Evolutionary conservation across 2,113 vertebrate genomes (phyloP), one percentile per base, ranked within the genome.

Genomic region (Malurus elegans): DNA sequence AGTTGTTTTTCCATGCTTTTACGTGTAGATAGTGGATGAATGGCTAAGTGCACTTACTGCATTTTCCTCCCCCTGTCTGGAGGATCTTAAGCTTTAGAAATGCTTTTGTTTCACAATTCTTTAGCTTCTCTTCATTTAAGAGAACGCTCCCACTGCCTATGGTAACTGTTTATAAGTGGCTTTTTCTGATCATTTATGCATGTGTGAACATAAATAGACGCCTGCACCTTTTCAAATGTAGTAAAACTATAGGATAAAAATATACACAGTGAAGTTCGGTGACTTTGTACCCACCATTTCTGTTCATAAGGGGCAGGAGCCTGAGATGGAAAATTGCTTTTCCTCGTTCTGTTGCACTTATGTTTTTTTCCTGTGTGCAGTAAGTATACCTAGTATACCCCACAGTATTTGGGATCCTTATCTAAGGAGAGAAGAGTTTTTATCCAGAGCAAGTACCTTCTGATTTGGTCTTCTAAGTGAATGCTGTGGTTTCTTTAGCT

Each of bases 101-200:
- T 38, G 34, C 20, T 73, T 93, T 61, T 45, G n/a, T 74, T 80
- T 83, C 28, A 36, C 48, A 62, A 9, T 73, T 66, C 71, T 92
- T 72, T 45, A 34, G 25, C 25, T 79, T 79, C 18, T 83, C 34
- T 34, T 91, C 13, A 29, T 84, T 91, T 87, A 56, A 79, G 73
- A 93, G 57, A 69, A 12, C 34, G 45, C 6, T 95, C 84, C 56
- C 24, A 61, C 84, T 95, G 70, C 70, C 90, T 96, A 61, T 76
- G 42, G 75, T 82, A 86, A 21, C 88, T 93, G 53, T 69, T 70
- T 91, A 2, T 72, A 87, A 88, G 45, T 82, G 84, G 28, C 34
- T 97, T 89, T 95, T 91, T 81, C 67, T 89, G 76, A 95, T 80
- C 15, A 13, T 90, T 89, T 91, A 40, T 91, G 24, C 57, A 40